Base-by-base conservation (phyloP, 2,797 vertebrate genomes). In the Cynopterus sphinx region DNA sequence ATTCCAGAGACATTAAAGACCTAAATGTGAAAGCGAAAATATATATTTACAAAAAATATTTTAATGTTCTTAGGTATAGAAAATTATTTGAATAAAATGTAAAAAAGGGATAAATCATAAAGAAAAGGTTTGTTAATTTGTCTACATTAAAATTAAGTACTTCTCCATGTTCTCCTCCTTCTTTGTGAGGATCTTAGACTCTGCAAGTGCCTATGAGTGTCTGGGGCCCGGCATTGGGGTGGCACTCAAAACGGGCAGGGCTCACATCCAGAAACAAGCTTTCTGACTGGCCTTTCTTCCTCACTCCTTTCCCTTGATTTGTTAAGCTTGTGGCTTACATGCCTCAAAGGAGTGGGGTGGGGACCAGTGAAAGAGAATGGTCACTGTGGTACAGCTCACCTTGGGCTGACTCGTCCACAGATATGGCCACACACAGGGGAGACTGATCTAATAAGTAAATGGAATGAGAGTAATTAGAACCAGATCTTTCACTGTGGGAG, bases 11-110 rank as follows among this genome's bases (percentile, higher is more conserved):
- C 53, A 78, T 74, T 87, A 83, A 90, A 68, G 57, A 88, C 49
- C 33, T 39, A 95, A 86, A 90, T 12, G 68, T 21, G 57, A 89
- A 95, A 67, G 26, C 17, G 71, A 63, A 94, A 92, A 85, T 55
- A 85, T 26, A 22, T 24, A 88, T 86, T 74, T 41, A 87, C 46
- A 92, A 92, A 39, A 94, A 83, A 19, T 46, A 55, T 63, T 5
- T 88, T 85, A 75, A 73, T 83, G 33, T 68, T 95, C 55, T 59
- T 67, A 17, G 2, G 15, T 86, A 0, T 83, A 78, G 33, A 5
- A 70, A 4, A 33, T 91, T 78, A 41, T 22, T 71, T 75, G 65
- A 90, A 67, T 1, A 73, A 68, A 39, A 71, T 39, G 1, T 53
- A 73, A 79, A 53, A 67, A 82, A 63, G 55, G 24, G 0, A 67